Percentiles rank a stretch among this genome's conserved stretches.
Evolutionary conservation across 2,888 invertebrate species (phyloP).

Genomic region (Pyrochroa serraticornis): DNA sequence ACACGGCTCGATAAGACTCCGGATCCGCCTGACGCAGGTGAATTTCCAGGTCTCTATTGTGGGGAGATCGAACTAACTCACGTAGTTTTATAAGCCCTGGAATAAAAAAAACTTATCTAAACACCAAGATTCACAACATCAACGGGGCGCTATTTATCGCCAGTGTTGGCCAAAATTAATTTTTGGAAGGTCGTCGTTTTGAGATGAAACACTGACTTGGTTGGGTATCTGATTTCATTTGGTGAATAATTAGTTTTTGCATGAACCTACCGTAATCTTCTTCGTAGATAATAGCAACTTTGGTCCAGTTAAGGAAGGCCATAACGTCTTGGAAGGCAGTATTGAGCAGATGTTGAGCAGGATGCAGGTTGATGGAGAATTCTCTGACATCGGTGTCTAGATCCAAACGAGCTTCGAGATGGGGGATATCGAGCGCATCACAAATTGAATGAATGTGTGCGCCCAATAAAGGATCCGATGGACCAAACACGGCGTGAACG

Average conservation of each 20-base stretch:
- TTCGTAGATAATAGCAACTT: constrained; percentile 81
- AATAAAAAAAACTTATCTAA: constrained; percentile 16
- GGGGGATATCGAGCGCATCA: constrained; percentile 80
- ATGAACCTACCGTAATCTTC: constrained; percentile 69
- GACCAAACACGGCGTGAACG: constrained; percentile 78
- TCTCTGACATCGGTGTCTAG: constrained; percentile 65
- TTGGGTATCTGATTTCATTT: not conserved
- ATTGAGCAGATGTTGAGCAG: constrained; percentile 74
- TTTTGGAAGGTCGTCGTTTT: not conserved
- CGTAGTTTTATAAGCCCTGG: constrained; percentile 75
- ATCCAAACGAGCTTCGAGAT: constrained; percentile 73
- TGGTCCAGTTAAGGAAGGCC: constrained; percentile 79
- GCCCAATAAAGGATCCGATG: constrained; percentile 74
- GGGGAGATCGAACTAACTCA: constrained; percentile 70
- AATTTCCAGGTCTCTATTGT: constrained; percentile 68
- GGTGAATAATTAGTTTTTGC: not conserved
- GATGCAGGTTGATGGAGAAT: constrained; percentile 81
- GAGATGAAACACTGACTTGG: not conserved
- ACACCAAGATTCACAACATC: constrained; percentile 3
- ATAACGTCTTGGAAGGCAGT: constrained; percentile 78
- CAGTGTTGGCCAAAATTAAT: not conserved
- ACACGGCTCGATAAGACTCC: constrained; percentile 68
- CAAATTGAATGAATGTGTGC: constrained; percentile 81
- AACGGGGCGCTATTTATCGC: not conserved
- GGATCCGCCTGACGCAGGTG: constrained; percentile 72